Percentiles rank a stretch among this genome's conserved stretches.
phyloP scores from a whole-genome alignment of 1,140 invertebrate species.

The Dendroctonus ponderosae region DNA sequence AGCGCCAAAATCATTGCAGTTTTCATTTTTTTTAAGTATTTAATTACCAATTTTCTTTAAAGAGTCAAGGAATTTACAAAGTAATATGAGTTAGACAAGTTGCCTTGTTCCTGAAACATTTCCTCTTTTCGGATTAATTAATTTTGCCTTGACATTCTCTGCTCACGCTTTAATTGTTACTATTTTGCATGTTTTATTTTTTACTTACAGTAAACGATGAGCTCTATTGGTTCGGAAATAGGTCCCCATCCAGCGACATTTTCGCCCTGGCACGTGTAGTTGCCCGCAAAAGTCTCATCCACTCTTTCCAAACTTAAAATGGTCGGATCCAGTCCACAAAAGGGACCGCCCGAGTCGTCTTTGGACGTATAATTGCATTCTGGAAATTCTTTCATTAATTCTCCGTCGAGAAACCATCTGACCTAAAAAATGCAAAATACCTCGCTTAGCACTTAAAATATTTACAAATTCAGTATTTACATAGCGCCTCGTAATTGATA shows the following conservation, averaged over 20 bases:
- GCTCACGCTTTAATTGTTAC: too few relatives aligned
- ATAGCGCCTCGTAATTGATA: background rate
- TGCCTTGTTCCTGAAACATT: too few relatives aligned
- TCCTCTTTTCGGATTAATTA: too few relatives aligned
- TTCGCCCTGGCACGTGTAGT: constrained; percentile 85
- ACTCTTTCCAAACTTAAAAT: constrained; percentile 79
- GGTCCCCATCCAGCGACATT: constrained; percentile 84
- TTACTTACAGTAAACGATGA: constrained; percentile 75
- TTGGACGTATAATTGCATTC: constrained; percentile 67
- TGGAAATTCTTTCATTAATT: constrained; percentile 79
- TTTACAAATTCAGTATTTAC: too few relatives aligned
- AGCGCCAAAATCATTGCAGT: too few relatives aligned
- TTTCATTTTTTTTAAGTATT: too few relatives aligned
- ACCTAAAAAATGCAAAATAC: constrained; percentile 25
- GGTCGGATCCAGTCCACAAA: constrained; percentile 82
- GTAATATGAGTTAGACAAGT: too few relatives aligned
- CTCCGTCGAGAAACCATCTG: constrained; percentile 76
- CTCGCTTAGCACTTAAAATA: background rate
- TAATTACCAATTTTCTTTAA: too few relatives aligned
- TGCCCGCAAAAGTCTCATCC: constrained; percentile 82
- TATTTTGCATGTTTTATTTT: background rate
- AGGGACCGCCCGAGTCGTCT: constrained; percentile 50
- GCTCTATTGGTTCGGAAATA: constrained; percentile 67
- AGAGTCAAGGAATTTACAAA: too few relatives aligned
- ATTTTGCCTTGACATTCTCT: too few relatives aligned